Percentiles rank a stretch among this genome's conserved stretches.
Evolutionary conservation across 2,797 vertebrate species (phyloP).

Genomic region (Diceros bicornis): DNA sequence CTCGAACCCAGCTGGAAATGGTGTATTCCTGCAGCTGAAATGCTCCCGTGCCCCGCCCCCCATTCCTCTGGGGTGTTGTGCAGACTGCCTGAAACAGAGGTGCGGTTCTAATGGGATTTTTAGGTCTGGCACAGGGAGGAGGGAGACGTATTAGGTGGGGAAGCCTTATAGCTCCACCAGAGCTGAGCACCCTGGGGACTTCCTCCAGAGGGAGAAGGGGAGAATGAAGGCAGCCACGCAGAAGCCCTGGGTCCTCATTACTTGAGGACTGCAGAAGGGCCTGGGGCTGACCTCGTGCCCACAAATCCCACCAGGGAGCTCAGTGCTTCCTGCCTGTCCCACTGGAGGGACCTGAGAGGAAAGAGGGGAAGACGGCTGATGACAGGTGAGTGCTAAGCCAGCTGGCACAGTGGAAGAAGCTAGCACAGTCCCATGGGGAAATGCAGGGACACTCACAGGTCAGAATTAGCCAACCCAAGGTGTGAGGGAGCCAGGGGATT

Average conservation of each 20-base stretch:
- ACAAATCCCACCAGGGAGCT: background rate
- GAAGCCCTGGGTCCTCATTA: background rate
- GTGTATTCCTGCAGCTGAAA: background rate
- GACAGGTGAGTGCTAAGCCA: background rate
- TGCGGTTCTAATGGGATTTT: background rate
- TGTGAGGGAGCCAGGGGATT: too few relatives aligned
- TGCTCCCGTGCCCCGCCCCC: accelerated
- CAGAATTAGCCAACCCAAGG: background rate
- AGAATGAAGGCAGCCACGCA: background rate
- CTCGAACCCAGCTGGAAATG: too few relatives aligned
- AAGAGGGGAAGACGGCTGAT: background rate
- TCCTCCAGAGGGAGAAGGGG: background rate
- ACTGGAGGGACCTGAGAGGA: background rate
- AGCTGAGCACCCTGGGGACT: background rate
- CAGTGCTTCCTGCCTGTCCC: accelerated
- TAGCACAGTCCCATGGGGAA: background rate
- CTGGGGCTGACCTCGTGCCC: background rate
- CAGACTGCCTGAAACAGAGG: background rate
- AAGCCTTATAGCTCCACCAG: background rate
- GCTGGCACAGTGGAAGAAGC: too few relatives aligned
- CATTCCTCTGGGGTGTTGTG: background rate
- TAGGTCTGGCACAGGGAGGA: background rate
- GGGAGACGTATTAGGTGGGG: background rate
- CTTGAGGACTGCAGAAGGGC: background rate
- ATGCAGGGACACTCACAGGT: background rate